Evolutionary conservation across 2,888 invertebrate genomes (phyloP).

Genomic region (Melieria omissa): DNA sequence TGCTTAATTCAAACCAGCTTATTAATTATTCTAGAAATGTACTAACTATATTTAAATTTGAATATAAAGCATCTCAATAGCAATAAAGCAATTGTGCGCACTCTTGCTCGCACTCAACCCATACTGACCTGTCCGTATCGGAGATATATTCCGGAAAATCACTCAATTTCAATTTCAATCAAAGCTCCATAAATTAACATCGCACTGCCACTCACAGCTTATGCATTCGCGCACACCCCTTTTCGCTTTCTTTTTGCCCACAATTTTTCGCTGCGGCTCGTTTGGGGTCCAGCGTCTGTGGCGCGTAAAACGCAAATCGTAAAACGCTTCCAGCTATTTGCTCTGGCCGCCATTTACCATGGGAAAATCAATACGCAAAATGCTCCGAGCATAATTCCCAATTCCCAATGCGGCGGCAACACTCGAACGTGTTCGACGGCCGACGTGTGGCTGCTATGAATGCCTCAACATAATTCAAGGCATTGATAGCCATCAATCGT

Average conservation of each 20-base stretch:
- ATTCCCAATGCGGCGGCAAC: neutral
- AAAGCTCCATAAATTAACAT: conserved; percentile 35
- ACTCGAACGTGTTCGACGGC: neutral
- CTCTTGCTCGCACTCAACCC: too few species aligned
- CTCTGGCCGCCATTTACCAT: conserved; percentile 30
- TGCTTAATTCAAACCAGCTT: too few species aligned
- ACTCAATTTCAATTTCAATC: conserved; percentile 24
- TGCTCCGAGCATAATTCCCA: conserved; percentile 7
- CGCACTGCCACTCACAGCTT: neutral
- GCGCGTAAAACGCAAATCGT: neutral
- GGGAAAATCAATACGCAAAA: conserved; percentile 34
- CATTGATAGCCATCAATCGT: conserved; percentile 40
- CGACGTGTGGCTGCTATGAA: conserved; percentile 6
- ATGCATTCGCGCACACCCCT: neutral
- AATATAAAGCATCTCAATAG: too few species aligned
- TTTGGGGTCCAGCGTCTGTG: too few species aligned
- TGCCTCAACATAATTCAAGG: conserved; percentile 27
- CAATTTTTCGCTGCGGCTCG: too few species aligned
- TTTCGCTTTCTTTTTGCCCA: too few species aligned
- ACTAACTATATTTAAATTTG: too few species aligned
- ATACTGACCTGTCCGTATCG: too few species aligned
- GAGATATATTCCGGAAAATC: neutral
- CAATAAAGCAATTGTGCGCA: too few species aligned
- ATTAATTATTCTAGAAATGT: too few species aligned
- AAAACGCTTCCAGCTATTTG: conserved; percentile 26